Evolutionary conservation across 2,113 vertebrate genomes (phyloP), one percentile per base, ranked within the genome.

Genomic region (Carlito syrichta): DNA sequence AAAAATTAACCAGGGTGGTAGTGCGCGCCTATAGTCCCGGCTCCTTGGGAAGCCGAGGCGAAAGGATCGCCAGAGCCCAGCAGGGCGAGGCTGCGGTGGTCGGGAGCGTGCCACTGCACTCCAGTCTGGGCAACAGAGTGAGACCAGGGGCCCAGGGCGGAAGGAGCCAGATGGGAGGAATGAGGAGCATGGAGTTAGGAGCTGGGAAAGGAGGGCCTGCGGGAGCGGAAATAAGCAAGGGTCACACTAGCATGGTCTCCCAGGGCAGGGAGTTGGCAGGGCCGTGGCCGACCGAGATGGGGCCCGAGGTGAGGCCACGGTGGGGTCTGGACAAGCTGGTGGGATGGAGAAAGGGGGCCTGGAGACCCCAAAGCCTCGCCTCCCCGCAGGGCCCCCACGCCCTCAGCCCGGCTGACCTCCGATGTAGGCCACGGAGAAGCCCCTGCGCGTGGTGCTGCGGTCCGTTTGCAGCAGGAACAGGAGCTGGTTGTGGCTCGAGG

Each of bases 401-500:
- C 48, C 56, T 13, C 43, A 0, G 0, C 20, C 82, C 60, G 2
- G 32, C 98, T 99, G 98, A 99, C 99, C 99, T 99, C 99, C 99
- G 0, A 99, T 98, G 16, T 99, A 99, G 71, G 99, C 98, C 1
- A 99, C 98, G 0, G 98, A 98, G 98, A 99, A 99, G 52, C 99
- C 99, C 88, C 98, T 99, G 86, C 96, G 99, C 40, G 99, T 99
- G 0, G 94, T 98, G 96, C 99, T 99, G 76, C 99, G 99, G 98
- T 99, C 99, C 0, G 99, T 99, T 97, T 97, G 99, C 58, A 99
- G 99, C 13, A 99, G 98, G 48, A 99, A 98, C 97, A 99, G 98
- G 87, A 99, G 97, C 91, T 98, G 99, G 98, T 99, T 99, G 89
- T 97, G 95, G 95, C 88, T 99, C 0, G 99, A 99, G 92, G 98